Evolutionary conservation across 2,113 vertebrate species (phyloP).

Genomic region (Cryptomyrus ogoouensis): DNA sequence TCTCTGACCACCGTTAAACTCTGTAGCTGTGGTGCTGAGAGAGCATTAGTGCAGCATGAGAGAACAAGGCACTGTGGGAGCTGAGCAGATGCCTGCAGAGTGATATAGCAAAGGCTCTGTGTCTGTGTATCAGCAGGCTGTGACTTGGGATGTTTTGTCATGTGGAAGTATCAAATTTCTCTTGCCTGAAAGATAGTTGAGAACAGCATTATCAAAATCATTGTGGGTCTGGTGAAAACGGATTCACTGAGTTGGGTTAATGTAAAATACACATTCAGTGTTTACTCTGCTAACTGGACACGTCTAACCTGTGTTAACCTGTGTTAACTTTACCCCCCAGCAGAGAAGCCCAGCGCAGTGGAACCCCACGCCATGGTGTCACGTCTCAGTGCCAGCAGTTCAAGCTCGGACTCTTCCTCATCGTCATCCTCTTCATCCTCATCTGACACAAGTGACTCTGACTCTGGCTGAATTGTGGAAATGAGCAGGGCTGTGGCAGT

Average conservation of each 20-base stretch:
- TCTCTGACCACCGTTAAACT: background rate
- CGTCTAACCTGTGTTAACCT: background rate
- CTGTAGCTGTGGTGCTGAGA: background rate
- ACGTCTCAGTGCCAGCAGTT: conserved; percentile 45
- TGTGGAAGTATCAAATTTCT: background rate
- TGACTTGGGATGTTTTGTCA: background rate
- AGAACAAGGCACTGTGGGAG: background rate
- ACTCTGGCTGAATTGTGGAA: background rate
- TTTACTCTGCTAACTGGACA: background rate
- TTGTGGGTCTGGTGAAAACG: background rate
- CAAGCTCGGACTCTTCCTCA: background rate
- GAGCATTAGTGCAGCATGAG: background rate
- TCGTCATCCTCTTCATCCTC: background rate
- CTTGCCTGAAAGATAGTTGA: background rate
- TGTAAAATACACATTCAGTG: background rate
- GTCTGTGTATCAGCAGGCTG: background rate
- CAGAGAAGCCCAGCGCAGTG: conserved; percentile 62
- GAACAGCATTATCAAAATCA: background rate
- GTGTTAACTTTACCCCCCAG: conserved; percentile 45
- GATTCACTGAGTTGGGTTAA: background rate
- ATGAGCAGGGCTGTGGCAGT: background rate
- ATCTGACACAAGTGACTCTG: background rate
- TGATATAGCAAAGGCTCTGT: background rate
- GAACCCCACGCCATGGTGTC: conserved; percentile 66
- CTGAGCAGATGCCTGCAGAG: background rate